phyloP scores from a whole-genome alignment of 2,888 invertebrate species.

The Actias luna region DNA sequence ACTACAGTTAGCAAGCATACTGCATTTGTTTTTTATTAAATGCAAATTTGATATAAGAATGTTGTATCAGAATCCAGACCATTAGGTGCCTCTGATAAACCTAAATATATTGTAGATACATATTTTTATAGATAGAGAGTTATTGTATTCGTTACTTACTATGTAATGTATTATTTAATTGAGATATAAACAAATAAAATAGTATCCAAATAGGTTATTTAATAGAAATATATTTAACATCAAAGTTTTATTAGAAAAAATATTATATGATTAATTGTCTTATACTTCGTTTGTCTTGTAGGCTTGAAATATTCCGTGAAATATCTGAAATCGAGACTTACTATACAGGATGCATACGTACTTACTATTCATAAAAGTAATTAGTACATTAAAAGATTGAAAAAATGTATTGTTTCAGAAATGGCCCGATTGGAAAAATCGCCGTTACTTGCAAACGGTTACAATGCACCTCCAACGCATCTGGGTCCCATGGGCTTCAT shows the following conservation, averaged over 20 bases:
- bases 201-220: neutral
- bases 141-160: neutral
- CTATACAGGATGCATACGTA: too few relatives aligned
- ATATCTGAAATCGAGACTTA: too few relatives aligned
- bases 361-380: too few relatives aligned
- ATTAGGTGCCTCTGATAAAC: too few relatives aligned
- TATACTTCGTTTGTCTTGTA: too few relatives aligned
- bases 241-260: neutral
- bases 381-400: too few relatives aligned
- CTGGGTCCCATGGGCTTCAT: constrained; percentile 97
- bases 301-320: too few relatives aligned
- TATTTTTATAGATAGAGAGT: too few relatives aligned
- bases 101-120: too few relatives aligned
- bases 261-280: neutral
- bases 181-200: neutral
- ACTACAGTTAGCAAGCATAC: too few relatives aligned
- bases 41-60: too few relatives aligned
- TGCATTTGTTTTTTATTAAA: too few relatives aligned
- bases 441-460: constrained; percentile 94
- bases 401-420: constrained; percentile 79
- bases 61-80: neutral
- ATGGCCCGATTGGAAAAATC: constrained; percentile 95
- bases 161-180: neutral
- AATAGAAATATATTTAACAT: neutral
- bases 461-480: constrained; percentile 95